Evolutionary conservation across 2,888 invertebrate genomes (phyloP).

Genomic region (Drosophila siamana): DNA sequence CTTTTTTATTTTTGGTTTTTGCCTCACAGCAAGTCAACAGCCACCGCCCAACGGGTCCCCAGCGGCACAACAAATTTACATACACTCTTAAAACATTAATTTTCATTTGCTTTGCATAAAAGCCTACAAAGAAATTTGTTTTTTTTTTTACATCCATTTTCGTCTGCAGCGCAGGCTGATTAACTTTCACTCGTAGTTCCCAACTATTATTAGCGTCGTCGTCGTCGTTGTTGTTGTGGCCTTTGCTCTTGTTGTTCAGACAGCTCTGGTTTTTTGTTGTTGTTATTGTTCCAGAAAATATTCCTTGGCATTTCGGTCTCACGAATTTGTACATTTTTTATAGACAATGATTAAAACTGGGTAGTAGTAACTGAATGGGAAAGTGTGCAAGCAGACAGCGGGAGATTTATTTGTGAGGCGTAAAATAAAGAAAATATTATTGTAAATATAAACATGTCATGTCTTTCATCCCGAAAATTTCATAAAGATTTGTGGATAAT

Average conservation of each 20-base stretch:
- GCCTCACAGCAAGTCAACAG: constrained; percentile 14
- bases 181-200: constrained; percentile 68
- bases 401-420: not conserved
- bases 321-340: constrained; percentile 33
- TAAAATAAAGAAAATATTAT: not conserved
- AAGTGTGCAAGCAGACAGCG: not conserved
- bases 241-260: constrained; percentile 6
- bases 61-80: constrained; percentile 40
- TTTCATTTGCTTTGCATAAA: constrained; percentile 53
- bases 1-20: too few species aligned
- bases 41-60: constrained; percentile 2
- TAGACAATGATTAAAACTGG: not conserved
- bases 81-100: constrained; percentile 44
- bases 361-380: not conserved
- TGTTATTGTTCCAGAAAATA: constrained; percentile 38
- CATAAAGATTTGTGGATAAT: not conserved
- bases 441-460: not conserved
- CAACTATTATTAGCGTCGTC: constrained; percentile 36
- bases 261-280: constrained; percentile 15
- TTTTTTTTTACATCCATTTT: constrained; percentile 42
- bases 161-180: constrained; percentile 36
- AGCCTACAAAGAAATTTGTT: constrained; percentile 52
- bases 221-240: constrained; percentile 11
- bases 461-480: not conserved
- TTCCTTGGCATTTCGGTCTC: constrained; percentile 41